Percentiles rank a stretch among this genome's conserved stretches.
These are phyloP conservation scores for Epinephelus coioides DNA, from an alignment of 2,797 vertebrate species.

Conservation along the genomic window DNA sequence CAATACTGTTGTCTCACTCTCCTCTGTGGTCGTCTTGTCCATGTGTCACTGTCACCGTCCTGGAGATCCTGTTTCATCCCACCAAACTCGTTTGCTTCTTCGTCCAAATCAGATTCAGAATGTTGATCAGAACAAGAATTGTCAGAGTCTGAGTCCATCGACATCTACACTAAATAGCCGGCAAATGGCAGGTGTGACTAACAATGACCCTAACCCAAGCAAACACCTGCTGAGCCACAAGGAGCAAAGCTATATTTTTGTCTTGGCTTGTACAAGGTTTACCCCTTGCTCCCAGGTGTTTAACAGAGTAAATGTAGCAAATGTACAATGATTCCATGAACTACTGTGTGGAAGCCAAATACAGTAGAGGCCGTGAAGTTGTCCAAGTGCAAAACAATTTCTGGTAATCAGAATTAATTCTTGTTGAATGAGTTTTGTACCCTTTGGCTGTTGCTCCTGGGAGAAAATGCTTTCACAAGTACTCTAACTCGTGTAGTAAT, in stretches of 20 bases:
- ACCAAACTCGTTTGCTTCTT: too few relatives aligned
- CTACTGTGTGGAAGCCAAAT: background rate
- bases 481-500: background rate
- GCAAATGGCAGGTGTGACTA: background rate
- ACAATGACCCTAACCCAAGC: background rate
- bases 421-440: conserved; percentile 9
- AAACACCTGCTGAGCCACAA: background rate
- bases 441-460: conserved; percentile 3
- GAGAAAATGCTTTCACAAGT: conserved; percentile 16
- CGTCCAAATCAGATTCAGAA: too few relatives aligned
- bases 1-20: too few relatives aligned
- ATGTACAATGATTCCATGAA: background rate
- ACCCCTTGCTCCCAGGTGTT: conserved; percentile 4
- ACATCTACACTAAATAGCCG: too few relatives aligned
- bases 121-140: too few relatives aligned
- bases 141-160: too few relatives aligned
- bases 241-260: background rate
- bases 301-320: background rate
- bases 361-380: background rate
- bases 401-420: conserved; percentile 9
- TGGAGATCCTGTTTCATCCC: too few relatives aligned
- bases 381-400: conserved; percentile 19
- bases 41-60: too few relatives aligned
- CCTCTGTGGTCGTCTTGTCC: too few relatives aligned
- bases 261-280: background rate